Conservation (phyloP, 2,888 invertebrate genomes). For the Drosophila mimetica region DNA sequence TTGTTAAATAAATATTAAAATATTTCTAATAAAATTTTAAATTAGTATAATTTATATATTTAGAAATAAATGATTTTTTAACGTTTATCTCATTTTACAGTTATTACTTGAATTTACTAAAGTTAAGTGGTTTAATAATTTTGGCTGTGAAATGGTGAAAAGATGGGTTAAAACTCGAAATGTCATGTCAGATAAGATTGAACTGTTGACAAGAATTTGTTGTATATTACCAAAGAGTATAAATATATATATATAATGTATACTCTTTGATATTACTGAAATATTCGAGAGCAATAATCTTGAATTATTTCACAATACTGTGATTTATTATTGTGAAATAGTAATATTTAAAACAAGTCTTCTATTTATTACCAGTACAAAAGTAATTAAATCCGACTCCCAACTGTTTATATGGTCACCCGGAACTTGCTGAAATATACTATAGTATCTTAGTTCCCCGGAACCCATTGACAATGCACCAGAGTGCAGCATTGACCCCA, state of each 20-base stretch:
- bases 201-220: background rate
- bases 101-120: no score
- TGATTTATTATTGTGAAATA: background rate
- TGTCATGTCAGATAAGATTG: constrained; percentile 3
- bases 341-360: background rate
- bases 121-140: no score
- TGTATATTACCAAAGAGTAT: no score
- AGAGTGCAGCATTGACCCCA: constrained; percentile 55
- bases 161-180: background rate
- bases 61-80: no score
- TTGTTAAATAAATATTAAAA: no score
- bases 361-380: background rate
- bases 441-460: background rate
- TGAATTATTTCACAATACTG: no score
- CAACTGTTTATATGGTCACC: background rate
- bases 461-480: constrained; percentile 45
- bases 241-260: no score
- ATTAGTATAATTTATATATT: no score
- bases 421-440: background rate
- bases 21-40: no score
- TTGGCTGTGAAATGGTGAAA: no score
- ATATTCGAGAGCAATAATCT: background rate
- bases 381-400: background rate
- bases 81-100: no score
- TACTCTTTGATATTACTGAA: background rate